Conservation (phyloP, 2,797 vertebrate genomes). For the Typhlichthys eigenmanni region DNA sequence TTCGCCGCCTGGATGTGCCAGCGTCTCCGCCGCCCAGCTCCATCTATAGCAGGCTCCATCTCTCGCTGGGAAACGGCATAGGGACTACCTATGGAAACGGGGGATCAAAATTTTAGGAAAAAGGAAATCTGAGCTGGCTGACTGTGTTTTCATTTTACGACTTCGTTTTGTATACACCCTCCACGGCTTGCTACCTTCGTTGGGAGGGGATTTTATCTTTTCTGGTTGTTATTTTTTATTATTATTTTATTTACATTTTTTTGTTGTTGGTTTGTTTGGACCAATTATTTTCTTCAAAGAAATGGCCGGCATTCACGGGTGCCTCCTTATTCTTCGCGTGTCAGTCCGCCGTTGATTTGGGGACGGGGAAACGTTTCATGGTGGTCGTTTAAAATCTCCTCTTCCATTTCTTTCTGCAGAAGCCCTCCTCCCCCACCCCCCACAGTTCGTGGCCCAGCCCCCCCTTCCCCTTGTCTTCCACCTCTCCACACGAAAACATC, state of each 20-base stretch:
- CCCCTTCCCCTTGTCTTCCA: constrained; percentile 10
- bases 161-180: constrained; percentile 27
- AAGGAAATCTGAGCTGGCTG: constrained; percentile 70
- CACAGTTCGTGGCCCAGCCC: not conserved
- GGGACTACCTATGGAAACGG: constrained; percentile 81
- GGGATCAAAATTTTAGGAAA: constrained; percentile 82
- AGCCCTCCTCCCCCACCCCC: constrained; percentile 48
- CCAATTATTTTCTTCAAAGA: constrained; percentile 42
- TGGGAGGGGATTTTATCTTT: constrained; percentile 57
- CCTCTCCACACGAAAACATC: too few relatives aligned
- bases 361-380: constrained; percentile 36
- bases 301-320: constrained; percentile 49
- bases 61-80: constrained; percentile 70
- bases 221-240: constrained; percentile 44
- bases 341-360: constrained; percentile 51
- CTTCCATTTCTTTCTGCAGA: constrained; percentile 76
- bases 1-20: constrained; percentile 71
- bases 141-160: constrained; percentile 56
- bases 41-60: constrained; percentile 47
- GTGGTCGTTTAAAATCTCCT: constrained; percentile 57
- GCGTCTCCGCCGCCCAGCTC: constrained; percentile 57
- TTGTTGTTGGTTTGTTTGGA: constrained; percentile 26
- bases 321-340: constrained; percentile 52
- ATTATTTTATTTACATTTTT: constrained; percentile 38
- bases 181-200: constrained; percentile 37